Evolutionary conservation across 1,140 invertebrate species (phyloP).

Genomic region (Euwallacea similis): DNA sequence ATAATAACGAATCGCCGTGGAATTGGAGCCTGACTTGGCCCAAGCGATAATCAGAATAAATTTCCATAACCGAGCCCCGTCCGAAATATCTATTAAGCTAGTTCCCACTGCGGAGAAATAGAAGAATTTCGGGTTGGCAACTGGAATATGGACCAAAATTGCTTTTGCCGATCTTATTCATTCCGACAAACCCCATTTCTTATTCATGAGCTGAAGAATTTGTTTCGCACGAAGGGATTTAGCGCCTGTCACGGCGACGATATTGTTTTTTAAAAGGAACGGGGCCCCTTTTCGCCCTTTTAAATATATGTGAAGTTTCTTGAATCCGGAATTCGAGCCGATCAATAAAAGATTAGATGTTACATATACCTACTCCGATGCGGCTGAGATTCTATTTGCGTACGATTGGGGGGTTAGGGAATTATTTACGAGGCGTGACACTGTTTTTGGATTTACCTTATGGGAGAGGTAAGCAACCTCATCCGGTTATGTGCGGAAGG

Average conservation of each 20-base stretch:
- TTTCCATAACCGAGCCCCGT: too few relatives aligned
- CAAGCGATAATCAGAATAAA: too few relatives aligned
- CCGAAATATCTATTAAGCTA: too few relatives aligned
- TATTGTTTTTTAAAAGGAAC: conserved; percentile 25
- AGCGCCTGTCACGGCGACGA: conserved; percentile 14
- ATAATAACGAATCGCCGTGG: too few relatives aligned
- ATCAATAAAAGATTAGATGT: conserved; percentile 1
- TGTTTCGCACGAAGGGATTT: conserved; percentile 23
- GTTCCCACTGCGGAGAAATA: too few relatives aligned
- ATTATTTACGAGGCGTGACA: neutral
- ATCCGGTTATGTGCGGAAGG: too few relatives aligned
- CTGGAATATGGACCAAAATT: conserved; percentile 22
- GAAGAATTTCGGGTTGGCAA: too few relatives aligned
- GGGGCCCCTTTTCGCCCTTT: conserved; percentile 2
- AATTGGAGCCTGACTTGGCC: too few relatives aligned
- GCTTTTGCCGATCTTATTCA: conserved; percentile 15
- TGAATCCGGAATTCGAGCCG: neutral
- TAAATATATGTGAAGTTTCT: conserved; percentile 9
- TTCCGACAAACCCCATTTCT: conserved; percentile 15
- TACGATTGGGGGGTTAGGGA: neutral
- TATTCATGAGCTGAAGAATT: conserved; percentile 30
- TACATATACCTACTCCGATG: neutral
- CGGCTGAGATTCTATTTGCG: neutral
- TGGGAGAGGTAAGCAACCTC: too few relatives aligned
- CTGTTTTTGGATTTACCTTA: too few relatives aligned